Percentiles rank a stretch among this genome's conserved stretches.
Evolutionary conservation across 2,797 vertebrate species (phyloP).

Genomic region (Darevskia nairensis): DNA sequence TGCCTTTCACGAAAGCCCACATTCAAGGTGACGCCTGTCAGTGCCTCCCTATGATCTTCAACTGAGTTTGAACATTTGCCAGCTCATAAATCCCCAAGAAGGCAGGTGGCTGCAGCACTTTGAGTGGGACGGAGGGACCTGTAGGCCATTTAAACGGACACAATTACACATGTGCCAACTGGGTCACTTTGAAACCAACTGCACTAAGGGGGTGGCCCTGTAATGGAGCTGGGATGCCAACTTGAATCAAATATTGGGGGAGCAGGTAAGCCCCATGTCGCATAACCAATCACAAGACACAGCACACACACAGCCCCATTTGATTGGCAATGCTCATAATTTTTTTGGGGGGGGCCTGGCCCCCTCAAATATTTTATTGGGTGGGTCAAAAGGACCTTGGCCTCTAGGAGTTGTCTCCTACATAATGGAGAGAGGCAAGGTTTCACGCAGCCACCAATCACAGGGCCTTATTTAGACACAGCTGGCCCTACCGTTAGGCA

Average conservation of each 20-base stretch:
- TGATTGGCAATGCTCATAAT: no score
- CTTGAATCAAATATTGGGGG: no score
- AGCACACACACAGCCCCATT: no score
- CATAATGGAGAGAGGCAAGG: not conserved
- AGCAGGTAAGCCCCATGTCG: no score
- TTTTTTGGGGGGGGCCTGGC: no score
- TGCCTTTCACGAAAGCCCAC: not conserved
- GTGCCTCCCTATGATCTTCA: slow-evolving; percentile 24
- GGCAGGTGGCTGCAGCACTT: not conserved
- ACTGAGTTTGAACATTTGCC: slow-evolving; percentile 38
- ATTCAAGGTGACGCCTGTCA: not conserved
- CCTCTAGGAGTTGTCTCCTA: not conserved
- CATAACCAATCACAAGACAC: no score
- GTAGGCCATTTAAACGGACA: slow-evolving; percentile 9
- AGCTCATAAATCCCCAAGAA: slow-evolving; percentile 29
- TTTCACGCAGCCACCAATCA: not conserved
- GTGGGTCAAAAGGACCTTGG: no score
- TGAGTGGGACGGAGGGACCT: not conserved
- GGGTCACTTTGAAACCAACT: not conserved
- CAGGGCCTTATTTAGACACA: not conserved
- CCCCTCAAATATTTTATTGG: no score
- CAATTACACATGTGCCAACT: not conserved
- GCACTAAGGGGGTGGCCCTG: not conserved
- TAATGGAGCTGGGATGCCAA: no score
- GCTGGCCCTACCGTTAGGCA: not conserved